Evolutionary conservation across 2,113 vertebrate species (phyloP).

Genomic region (Mormoops blainvillei): DNA sequence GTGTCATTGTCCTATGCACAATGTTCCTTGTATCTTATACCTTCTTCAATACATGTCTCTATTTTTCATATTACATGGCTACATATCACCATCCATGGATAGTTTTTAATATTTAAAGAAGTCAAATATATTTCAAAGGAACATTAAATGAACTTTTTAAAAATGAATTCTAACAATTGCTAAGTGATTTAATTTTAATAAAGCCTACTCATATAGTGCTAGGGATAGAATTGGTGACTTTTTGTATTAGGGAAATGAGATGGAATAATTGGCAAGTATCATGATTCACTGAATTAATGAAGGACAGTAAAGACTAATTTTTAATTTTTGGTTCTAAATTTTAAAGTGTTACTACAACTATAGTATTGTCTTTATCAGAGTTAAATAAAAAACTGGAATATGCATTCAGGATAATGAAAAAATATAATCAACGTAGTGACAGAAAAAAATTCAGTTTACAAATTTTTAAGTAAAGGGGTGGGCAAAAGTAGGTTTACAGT

Average conservation of each 20-base stretch:
- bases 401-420: background rate
- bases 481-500: no score
- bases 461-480: background rate
- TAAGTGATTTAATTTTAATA: background rate
- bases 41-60: no score
- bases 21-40: no score
- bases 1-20: no score
- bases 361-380: background rate
- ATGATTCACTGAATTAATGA: background rate
- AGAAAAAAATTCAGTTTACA: background rate
- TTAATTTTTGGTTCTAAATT: background rate
- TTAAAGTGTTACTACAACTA: background rate
- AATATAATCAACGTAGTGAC: background rate
- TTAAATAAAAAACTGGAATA: background rate
- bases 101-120: background rate
- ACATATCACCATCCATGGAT: background rate
- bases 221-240: background rate
- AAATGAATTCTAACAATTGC: background rate
- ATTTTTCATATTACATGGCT: no score
- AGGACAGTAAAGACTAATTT: background rate
- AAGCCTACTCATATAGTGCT: background rate
- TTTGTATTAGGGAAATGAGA: background rate
- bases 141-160: background rate
- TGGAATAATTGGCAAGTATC: background rate
- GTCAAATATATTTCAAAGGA: background rate